These are phyloP conservation scores for Mirounga angustirostris DNA, from an alignment of 2,113 vertebrate genomes.

Conservation along the genomic window DNA sequence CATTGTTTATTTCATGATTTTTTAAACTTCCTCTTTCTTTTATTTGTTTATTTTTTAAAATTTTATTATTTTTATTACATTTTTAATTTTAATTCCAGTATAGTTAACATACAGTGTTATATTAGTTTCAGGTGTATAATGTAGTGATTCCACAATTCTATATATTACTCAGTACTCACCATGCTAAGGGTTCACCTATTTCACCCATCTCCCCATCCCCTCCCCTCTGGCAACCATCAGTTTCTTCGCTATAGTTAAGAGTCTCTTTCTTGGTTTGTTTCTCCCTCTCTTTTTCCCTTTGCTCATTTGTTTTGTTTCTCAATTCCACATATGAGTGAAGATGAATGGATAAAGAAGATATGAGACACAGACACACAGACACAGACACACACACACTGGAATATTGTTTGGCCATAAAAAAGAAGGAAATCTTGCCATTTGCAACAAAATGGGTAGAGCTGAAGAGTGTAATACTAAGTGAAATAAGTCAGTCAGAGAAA, in stretches of 20 bases:
- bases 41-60: neutral
- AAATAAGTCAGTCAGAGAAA: neutral
- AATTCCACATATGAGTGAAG: neutral
- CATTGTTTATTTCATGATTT: slow-evolving; percentile 3
- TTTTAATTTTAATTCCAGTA: neutral
- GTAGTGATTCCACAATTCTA: neutral
- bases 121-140: neutral
- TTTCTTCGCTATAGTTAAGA: neutral
- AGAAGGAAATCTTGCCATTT: neutral
- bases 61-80: neutral
- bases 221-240: neutral
- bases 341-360: neutral
- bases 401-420: neutral
- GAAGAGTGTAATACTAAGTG: neutral
- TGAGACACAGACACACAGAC: neutral
- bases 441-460: neutral
- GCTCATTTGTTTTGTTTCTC: neutral
- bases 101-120: neutral
- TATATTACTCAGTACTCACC: neutral
- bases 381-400: neutral
- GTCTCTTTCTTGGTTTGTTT: neutral
- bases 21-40: neutral
- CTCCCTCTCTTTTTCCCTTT: neutral
- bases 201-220: neutral
- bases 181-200: neutral